phyloP scores from a whole-genome alignment of 2,797 vertebrate genomes.

The Zalophus californianus region DNA sequence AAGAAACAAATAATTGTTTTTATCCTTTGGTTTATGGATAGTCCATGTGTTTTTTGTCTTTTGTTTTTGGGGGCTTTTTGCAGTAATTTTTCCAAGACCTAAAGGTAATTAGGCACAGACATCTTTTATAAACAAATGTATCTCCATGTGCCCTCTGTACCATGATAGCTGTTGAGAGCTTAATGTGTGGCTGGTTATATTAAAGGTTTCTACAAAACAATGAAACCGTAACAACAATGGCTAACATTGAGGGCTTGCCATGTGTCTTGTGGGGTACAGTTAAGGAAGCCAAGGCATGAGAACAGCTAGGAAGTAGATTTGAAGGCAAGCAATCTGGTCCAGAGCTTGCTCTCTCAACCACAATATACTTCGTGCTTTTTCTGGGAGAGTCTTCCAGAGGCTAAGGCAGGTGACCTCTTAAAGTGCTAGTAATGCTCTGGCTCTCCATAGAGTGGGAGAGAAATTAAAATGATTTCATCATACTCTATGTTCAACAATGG shows the following conservation, averaged over 20 bases:
- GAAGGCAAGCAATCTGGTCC: neutral
- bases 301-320: neutral
- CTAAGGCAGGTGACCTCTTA: neutral
- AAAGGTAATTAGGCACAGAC: slow-evolving; percentile 16
- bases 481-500: neutral
- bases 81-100: neutral
- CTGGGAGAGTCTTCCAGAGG: neutral
- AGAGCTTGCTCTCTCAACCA: neutral
- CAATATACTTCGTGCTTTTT: neutral
- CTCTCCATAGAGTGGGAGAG: neutral
- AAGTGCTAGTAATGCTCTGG: neutral
- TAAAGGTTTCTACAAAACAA: slow-evolving; percentile 30
- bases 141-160: neutral
- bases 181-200: neutral
- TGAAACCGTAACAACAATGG: neutral
- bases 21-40: neutral
- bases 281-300: neutral
- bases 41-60: neutral
- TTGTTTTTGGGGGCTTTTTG: neutral
- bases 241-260: neutral
- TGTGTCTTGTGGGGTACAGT: neutral
- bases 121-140: neutral
- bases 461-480: neutral
- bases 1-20: neutral
- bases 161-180: neutral